phyloP scores from a whole-genome alignment of 1,140 invertebrate species.

The Araneus ventricosus region DNA sequence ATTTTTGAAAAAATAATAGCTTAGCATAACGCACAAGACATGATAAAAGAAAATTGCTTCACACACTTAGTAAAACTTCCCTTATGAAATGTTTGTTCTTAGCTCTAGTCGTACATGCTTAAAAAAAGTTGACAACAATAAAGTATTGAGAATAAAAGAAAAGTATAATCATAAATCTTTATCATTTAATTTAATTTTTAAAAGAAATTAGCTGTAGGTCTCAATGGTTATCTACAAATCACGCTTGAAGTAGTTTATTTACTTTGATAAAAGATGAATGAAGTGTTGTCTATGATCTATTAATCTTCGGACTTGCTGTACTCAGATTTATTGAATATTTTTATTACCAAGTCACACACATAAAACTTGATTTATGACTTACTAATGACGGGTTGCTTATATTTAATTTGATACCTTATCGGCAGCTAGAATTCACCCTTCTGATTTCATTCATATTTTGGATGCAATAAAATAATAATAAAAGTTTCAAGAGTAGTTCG shows the following conservation, averaged over 20 bases:
- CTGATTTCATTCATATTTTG: no score
- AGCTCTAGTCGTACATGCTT: no score
- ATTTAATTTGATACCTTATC: conserved; percentile 17
- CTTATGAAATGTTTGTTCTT: no score
- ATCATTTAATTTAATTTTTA: conserved; percentile 4
- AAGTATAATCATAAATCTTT: neutral
- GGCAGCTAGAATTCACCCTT: no score
- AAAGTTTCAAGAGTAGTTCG: no score
- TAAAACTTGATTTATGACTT: conserved; percentile 27
- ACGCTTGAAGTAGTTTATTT: conserved; percentile 15
- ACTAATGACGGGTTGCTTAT: neutral
- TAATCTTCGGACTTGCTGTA: neutral
- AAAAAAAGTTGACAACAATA: no score
- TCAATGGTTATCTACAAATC: neutral
- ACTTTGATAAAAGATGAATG: neutral
- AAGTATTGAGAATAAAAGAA: neutral
- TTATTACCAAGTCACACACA: neutral
- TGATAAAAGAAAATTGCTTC: no score
- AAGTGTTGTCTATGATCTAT: neutral
- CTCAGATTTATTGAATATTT: neutral
- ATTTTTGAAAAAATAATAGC: no score
- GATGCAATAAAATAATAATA: no score
- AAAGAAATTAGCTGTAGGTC: neutral
- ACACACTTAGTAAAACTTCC: no score
- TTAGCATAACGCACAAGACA: no score